These are phyloP conservation scores for Orgyia antiqua DNA, from an alignment of 2,888 invertebrate genomes.

Conservation along the genomic window DNA sequence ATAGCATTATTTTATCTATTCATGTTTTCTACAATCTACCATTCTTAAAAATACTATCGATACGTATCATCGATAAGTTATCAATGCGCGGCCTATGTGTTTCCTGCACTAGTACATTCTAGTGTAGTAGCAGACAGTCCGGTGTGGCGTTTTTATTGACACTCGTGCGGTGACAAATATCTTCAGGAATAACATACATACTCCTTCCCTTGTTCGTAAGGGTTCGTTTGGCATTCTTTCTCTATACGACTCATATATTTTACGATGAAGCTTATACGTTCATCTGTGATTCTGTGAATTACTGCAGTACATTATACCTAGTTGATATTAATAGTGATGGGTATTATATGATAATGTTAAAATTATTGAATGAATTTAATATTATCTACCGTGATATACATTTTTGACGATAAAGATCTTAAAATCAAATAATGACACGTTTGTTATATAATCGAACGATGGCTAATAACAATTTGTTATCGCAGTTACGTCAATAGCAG, in stretches of 20 bases:
- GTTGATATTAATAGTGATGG: not conserved
- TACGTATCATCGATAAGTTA: slow-evolving; percentile 6
- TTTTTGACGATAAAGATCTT: too few species aligned
- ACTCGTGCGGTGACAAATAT: slow-evolving; percentile 75
- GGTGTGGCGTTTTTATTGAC: slow-evolving; percentile 77
- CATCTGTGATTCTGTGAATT: slow-evolving; percentile 2
- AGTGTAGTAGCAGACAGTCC: slow-evolving; percentile 68
- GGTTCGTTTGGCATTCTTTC: slow-evolving; percentile 19
- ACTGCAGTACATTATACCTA: not conserved
- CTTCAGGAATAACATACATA: slow-evolving; percentile 46
- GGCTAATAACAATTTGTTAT: too few species aligned
- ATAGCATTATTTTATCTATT: too few species aligned
- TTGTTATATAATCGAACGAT: too few species aligned
- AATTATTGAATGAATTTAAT: too few species aligned
- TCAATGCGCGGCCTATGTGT: slow-evolving; percentile 11
- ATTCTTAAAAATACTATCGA: too few species aligned
- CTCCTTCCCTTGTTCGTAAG: slow-evolving; percentile 27
- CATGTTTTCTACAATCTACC: too few species aligned
- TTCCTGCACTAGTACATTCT: slow-evolving; percentile 42
- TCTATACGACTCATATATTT: slow-evolving; percentile 22
- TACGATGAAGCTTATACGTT: slow-evolving; percentile 12
- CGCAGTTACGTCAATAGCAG: too few species aligned
- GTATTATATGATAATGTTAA: too few species aligned
- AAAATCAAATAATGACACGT: too few species aligned
- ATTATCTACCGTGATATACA: too few species aligned